Evolutionary conservation across 1,140 invertebrate genomes (phyloP).

Genomic region (Helicoverpa armigera): DNA sequence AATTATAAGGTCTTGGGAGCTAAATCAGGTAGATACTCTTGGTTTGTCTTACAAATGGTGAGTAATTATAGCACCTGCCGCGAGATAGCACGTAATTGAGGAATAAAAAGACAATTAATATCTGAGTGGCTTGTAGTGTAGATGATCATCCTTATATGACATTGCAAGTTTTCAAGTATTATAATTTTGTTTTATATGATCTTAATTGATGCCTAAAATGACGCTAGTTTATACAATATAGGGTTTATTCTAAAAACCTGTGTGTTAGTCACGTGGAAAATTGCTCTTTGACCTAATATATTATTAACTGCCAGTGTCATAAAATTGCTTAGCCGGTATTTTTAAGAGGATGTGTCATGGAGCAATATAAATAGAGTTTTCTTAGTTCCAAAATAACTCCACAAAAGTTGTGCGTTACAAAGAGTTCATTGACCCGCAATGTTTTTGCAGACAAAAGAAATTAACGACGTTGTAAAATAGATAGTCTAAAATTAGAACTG

Average conservation of each 20-base stretch:
- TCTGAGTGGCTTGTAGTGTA: too few relatives aligned
- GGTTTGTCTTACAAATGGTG: background rate
- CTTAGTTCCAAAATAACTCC: background rate
- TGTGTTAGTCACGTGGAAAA: too few relatives aligned
- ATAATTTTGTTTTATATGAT: too few relatives aligned
- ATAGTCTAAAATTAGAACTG: background rate
- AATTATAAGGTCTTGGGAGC: slow-evolving; percentile 21
- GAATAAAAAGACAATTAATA: too few relatives aligned
- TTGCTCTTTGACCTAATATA: too few relatives aligned
- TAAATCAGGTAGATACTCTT: slow-evolving; percentile 9
- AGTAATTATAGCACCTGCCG: slow-evolving; percentile 8
- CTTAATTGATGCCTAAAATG: too few relatives aligned
- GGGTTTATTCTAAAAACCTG: too few relatives aligned
- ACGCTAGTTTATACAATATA: too few relatives aligned
- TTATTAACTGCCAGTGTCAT: too few relatives aligned
- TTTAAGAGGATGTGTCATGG: background rate
- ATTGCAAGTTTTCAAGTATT: too few relatives aligned
- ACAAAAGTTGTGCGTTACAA: background rate
- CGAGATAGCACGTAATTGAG: too few relatives aligned
- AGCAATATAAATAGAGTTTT: background rate
- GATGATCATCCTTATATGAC: too few relatives aligned
- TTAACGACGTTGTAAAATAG: background rate
- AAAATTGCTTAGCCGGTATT: background rate
- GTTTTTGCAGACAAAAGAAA: background rate
- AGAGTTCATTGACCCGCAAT: background rate